Conservation (phyloP, 2,888 invertebrate species). For the Protonemura montana region DNA sequence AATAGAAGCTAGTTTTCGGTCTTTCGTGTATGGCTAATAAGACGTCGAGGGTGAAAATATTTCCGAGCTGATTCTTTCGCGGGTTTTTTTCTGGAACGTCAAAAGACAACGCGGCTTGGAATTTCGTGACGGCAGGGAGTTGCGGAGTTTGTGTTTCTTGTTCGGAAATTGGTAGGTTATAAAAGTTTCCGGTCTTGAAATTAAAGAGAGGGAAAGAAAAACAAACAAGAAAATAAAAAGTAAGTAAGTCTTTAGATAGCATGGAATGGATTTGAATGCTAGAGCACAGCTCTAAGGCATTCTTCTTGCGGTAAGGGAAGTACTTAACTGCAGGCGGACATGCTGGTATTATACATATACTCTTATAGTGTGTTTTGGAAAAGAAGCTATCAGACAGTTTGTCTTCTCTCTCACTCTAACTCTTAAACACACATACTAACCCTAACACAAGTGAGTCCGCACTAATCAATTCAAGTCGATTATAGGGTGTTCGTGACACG, state of each 20-base stretch:
- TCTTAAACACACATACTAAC: background rate
- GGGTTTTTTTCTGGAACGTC: too few relatives aligned
- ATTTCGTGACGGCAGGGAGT: slow-evolving; percentile 34
- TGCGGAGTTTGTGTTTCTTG: slow-evolving; percentile 42
- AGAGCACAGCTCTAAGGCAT: slow-evolving; percentile 32
- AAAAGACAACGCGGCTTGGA: background rate
- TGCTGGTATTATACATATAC: background rate
- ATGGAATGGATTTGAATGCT: slow-evolving; percentile 36
- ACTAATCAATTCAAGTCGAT: background rate
- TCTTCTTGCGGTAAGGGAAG: slow-evolving; percentile 33
- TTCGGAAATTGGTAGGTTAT: slow-evolving; percentile 42
- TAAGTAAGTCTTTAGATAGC: slow-evolving; percentile 39
- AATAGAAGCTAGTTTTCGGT: background rate
- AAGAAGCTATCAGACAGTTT: background rate
- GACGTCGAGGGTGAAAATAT: background rate
- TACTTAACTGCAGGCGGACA: slow-evolving; percentile 32
- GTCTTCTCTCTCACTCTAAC: background rate
- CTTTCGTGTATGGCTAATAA: background rate
- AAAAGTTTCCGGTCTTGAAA: slow-evolving; percentile 41
- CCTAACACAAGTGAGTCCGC: background rate
- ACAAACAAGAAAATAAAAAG: slow-evolving; percentile 30
- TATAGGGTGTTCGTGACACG: background rate
- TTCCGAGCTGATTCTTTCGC: background rate
- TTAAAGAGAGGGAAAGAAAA: slow-evolving; percentile 40
- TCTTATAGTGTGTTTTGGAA: slow-evolving; percentile 7